Conservation (phyloP, 2,888 invertebrate species). For the Diarsia brunnea region DNA sequence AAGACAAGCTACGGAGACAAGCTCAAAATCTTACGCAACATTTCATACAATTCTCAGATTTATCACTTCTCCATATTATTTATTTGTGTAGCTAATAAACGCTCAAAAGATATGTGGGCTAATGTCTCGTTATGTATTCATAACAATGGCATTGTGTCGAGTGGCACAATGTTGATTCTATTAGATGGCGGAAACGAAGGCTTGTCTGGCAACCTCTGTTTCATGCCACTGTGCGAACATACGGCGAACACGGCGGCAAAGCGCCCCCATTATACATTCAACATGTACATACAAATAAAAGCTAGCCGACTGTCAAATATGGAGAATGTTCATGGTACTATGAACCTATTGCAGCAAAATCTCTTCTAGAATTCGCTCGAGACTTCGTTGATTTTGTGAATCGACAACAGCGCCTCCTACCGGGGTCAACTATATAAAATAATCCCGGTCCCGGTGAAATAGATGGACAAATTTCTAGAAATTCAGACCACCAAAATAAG, state of each 20-base stretch:
- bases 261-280: constrained; percentile 34
- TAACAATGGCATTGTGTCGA: constrained; percentile 84
- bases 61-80: constrained; percentile 45
- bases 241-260: constrained; percentile 62
- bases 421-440: neutral
- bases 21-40: neutral
- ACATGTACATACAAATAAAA: constrained; percentile 38
- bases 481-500: too few relatives aligned
- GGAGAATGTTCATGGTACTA: neutral
- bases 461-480: too few relatives aligned
- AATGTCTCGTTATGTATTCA: constrained; percentile 87
- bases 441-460: too few relatives aligned
- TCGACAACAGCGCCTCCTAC: neutral
- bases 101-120: constrained; percentile 81
- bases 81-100: constrained; percentile 85
- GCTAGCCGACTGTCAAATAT: constrained; percentile 8
- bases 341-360: neutral
- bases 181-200: constrained; percentile 84
- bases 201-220: constrained; percentile 79
- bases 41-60: constrained; percentile 1
- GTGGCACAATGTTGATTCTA: constrained; percentile 85
- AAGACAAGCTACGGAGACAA: neutral
- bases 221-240: constrained; percentile 71
- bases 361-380: neutral
- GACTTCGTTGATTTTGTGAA: neutral